Percentiles rank a stretch among this genome's conserved stretches.
Conservation (phyloP, 2,797 vertebrate genomes). For the Lates japonicus region DNA sequence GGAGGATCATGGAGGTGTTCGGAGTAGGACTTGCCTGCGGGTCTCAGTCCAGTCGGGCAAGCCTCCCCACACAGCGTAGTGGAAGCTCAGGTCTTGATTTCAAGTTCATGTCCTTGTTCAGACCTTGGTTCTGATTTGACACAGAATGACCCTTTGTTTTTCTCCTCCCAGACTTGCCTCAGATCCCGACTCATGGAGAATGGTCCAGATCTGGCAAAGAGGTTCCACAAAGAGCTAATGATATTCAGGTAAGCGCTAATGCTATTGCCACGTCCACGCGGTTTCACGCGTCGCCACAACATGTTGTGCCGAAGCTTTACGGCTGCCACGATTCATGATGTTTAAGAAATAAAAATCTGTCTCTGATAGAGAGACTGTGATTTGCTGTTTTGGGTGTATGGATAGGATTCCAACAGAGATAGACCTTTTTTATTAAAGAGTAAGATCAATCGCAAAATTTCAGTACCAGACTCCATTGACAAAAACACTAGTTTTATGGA, state of each 20-base stretch:
- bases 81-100: neutral
- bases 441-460: too few species aligned
- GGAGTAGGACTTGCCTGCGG: conserved; percentile 92
- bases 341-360: too few species aligned
- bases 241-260: conserved; percentile 89
- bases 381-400: too few species aligned
- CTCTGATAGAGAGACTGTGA: too few species aligned
- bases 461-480: too few species aligned
- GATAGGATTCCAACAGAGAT: too few species aligned
- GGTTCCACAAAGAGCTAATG: conserved; percentile 90
- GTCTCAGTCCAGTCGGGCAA: conserved; percentile 92
- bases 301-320: too few species aligned
- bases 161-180: conserved; percentile 83
- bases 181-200: conserved; percentile 94
- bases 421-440: too few species aligned
- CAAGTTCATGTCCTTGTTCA: neutral
- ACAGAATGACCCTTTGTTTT: neutral
- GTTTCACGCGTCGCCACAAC: too few species aligned
- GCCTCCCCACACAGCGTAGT: conserved; percentile 88
- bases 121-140: too few species aligned
- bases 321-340: too few species aligned
- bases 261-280: neutral
- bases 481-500: too few species aligned
- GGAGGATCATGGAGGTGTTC: conserved; percentile 89
- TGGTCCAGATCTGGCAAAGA: conserved; percentile 89